Evolutionary conservation across 2,888 invertebrate species (phyloP).

Genomic region (Dasysyrphus albostriatus): DNA sequence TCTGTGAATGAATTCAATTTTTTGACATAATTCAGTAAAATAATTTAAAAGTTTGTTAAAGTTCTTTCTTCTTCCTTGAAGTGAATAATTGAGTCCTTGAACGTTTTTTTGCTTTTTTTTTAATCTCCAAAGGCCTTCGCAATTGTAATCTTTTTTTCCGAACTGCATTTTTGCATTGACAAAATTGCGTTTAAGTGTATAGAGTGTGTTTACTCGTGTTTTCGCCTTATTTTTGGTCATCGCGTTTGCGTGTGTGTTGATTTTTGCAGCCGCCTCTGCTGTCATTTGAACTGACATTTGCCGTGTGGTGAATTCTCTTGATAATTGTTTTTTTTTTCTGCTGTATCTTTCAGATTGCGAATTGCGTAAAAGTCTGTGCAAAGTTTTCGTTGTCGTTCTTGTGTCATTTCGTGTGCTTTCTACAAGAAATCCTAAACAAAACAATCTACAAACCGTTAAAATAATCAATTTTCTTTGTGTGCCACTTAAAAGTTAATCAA

Average conservation of each 20-base stretch:
- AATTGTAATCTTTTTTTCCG: not conserved
- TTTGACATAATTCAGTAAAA: not conserved
- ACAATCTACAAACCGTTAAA: slow-evolving; percentile 15
- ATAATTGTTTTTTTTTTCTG: slow-evolving; percentile 27
- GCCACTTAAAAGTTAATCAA: slow-evolving; percentile 1
- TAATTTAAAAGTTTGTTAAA: not conserved
- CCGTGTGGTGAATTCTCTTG: slow-evolving; percentile 56
- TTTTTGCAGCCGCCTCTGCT: slow-evolving; percentile 47
- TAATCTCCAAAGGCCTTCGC: not conserved
- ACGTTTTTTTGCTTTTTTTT: not conserved
- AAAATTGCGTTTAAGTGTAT: not conserved
- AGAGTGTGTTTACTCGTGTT: slow-evolving; percentile 15
- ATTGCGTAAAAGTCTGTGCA: slow-evolving; percentile 71
- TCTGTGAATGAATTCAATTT: not conserved
- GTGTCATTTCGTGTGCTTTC: slow-evolving; percentile 30
- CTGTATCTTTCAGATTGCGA: slow-evolving; percentile 53
- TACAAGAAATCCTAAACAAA: not conserved
- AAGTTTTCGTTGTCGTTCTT: slow-evolving; percentile 50
- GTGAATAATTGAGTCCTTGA: not conserved
- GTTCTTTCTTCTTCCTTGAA: not conserved
- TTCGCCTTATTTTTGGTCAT: not conserved
- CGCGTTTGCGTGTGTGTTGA: not conserved
- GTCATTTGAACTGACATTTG: slow-evolving; percentile 66
- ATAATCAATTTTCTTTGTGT: slow-evolving; percentile 18
- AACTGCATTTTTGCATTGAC: slow-evolving; percentile 11